Percentiles rank a stretch among this genome's conserved stretches.
These are phyloP conservation scores for Anoplopoma fimbria DNA, from an alignment of 2,113 vertebrate species.

Conservation along the genomic window DNA sequence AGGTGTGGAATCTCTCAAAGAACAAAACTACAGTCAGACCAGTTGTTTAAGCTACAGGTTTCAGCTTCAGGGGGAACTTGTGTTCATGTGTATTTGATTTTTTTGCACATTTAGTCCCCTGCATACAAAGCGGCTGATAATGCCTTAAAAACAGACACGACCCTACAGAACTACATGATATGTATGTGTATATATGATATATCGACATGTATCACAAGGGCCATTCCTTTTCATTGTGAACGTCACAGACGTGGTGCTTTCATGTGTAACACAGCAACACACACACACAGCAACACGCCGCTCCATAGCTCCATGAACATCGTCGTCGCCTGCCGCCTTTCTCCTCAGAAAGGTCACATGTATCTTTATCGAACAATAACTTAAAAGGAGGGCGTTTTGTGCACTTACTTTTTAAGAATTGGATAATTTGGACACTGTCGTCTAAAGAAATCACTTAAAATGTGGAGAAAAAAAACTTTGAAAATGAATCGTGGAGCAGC, in stretches of 20 bases:
- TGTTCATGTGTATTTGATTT: slow-evolving; percentile 58
- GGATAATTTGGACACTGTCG: slow-evolving; percentile 74
- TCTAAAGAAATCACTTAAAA: slow-evolving; percentile 72
- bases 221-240: slow-evolving; percentile 78
- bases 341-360: slow-evolving; percentile 64
- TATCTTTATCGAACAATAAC: slow-evolving; percentile 74
- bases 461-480: slow-evolving; percentile 56
- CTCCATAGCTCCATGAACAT: slow-evolving; percentile 58
- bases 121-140: slow-evolving; percentile 71
- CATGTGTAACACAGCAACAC: slow-evolving; percentile 54
- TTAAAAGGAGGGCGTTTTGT: slow-evolving; percentile 78
- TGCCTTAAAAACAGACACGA: slow-evolving; percentile 77
- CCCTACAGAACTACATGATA: slow-evolving; percentile 42
- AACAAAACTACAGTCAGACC: slow-evolving; percentile 74
- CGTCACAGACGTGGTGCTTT: slow-evolving; percentile 77
- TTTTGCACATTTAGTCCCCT: slow-evolving; percentile 59
- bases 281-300: slow-evolving; percentile 55
- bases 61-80: slow-evolving; percentile 59
- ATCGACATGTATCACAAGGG: slow-evolving; percentile 63
- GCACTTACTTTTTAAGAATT: slow-evolving; percentile 82
- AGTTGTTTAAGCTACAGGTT: slow-evolving; percentile 80
- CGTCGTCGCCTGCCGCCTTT: slow-evolving; percentile 68
- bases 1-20: slow-evolving; percentile 73
- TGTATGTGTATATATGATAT: background rate
- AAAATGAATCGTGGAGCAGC: slow-evolving; percentile 70